Evolutionary conservation across 1,140 invertebrate genomes (phyloP), one percentile per base, ranked within the genome.

Genomic region (Sinella curviseta): DNA sequence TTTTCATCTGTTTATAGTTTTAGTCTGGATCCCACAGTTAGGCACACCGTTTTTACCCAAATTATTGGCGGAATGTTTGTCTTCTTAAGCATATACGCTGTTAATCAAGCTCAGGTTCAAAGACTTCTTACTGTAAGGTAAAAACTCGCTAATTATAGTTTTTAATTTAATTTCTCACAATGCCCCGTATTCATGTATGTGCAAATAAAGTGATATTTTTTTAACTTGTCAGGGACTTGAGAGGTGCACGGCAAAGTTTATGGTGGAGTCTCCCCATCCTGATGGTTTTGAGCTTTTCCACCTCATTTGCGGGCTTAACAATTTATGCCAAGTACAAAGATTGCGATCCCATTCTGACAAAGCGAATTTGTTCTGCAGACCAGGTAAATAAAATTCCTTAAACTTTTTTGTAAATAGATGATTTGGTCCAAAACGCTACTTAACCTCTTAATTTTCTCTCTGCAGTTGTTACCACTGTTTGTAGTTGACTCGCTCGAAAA

Each of bases 51-150:
- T 85, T 95, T 93, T 89, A 88, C 90, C 4, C 86, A 95, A 26
- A 83, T 91, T 0, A 86, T 94, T 55, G 94, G 94, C 0, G 93
- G 94, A 0, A 88, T 89, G 31, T 91, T 93, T 83, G 92, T 92
- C 0, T 94, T 91, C 86, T 85, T 94, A 16, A 90, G 93, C 0
- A 85, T 96, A 0, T 95, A 94, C 86, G 95, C 91, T 0, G 93
- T 94, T 0, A 97, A 95, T 86, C 95, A 97, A 30, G 74, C 39
- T 48, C 74, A 75, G 89, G 92, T 98, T 0, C 96, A 98, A 87
- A 87, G 96, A 55, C 90, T 95, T 33, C 86, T 96, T 30, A 94
- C 94, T 2, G 90, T 95, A 0, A 91, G 89, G 85, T 91, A 91
- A 79, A n/a, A n/a, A n/a, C n/a, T n/a, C n/a, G n/a, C n/a, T n/a